Conservation (phyloP, 2,888 invertebrate genomes). For the Nematopogon swammerdamellus region DNA sequence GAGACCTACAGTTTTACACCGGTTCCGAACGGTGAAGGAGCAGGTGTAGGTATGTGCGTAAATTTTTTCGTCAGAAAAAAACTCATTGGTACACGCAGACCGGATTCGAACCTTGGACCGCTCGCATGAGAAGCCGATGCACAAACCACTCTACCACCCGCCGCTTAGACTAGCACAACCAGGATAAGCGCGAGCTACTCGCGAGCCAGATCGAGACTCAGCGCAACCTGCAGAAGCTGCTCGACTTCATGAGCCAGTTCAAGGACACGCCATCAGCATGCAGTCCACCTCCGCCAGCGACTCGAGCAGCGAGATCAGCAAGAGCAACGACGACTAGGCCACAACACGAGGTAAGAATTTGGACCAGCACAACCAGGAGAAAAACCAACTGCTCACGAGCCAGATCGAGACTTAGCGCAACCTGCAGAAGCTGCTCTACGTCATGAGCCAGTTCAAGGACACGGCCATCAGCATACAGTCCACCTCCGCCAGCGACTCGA, state of each 20-base stretch:
- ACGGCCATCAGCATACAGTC: constrained; percentile 32
- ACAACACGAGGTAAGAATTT: no score
- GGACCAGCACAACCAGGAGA: constrained; percentile 45
- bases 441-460: constrained; percentile 38
- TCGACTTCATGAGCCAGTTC: constrained; percentile 49
- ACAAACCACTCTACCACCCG: no score
- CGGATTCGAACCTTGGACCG: no score
- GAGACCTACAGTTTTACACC: no score
- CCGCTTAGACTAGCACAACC: constrained; percentile 43
- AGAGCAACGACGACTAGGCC: constrained; percentile 44
- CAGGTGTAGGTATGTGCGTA: no score
- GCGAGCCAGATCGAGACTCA: constrained; percentile 48
- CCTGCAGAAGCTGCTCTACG: constrained; percentile 46
- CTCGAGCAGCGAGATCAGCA: constrained; percentile 39
- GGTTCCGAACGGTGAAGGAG: no score
- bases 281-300: constrained; percentile 39
- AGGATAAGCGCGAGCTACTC: constrained; percentile 40
- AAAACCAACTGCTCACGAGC: constrained; percentile 39
- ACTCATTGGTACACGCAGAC: no score
- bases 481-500: constrained; percentile 37
- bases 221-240: constrained; percentile 44
- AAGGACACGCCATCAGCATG: constrained; percentile 23
- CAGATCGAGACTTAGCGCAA: constrained; percentile 48
- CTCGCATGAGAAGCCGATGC: no score
- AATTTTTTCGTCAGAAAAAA: no score